Evolutionary conservation across 2,888 invertebrate genomes (phyloP).

Genomic region (Willowsia nigromaculata): DNA sequence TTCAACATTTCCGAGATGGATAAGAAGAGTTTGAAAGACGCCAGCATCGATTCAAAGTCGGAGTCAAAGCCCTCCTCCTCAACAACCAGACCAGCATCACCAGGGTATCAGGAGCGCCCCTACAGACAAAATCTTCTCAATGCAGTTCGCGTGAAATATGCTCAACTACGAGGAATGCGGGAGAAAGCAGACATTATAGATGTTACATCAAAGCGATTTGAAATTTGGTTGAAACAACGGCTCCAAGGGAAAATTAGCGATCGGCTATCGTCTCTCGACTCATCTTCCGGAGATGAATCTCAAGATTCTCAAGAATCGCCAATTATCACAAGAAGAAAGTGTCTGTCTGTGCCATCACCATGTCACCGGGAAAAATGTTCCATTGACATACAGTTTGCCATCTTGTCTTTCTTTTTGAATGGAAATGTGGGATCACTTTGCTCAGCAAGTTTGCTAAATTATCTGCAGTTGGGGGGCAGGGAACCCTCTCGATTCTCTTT

Average conservation of each 20-base stretch:
- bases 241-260: not conserved
- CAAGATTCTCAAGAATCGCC: not conserved
- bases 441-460: not conserved
- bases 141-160: too few species aligned
- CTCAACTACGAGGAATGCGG: not conserved
- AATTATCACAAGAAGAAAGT: too few species aligned
- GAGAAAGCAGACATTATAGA: not conserved
- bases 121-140: too few species aligned
- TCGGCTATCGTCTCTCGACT: not conserved
- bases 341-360: slow-evolving; percentile 28
- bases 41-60: too few species aligned
- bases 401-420: not conserved
- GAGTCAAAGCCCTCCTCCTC: too few species aligned
- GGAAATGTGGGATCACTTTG: not conserved
- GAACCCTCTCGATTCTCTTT: not conserved
- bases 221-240: slow-evolving; percentile 5
- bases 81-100: too few species aligned
- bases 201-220: slow-evolving; percentile 7
- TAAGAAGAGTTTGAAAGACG: too few species aligned
- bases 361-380: not conserved
- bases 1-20: too few species aligned
- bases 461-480: not conserved
- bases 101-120: too few species aligned
- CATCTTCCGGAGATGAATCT: not conserved
- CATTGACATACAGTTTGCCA: not conserved